Evolutionary conservation across 2,888 invertebrate species (phyloP), one percentile per base, ranked within the genome.

Genomic region (Cephalotes varians): DNA sequence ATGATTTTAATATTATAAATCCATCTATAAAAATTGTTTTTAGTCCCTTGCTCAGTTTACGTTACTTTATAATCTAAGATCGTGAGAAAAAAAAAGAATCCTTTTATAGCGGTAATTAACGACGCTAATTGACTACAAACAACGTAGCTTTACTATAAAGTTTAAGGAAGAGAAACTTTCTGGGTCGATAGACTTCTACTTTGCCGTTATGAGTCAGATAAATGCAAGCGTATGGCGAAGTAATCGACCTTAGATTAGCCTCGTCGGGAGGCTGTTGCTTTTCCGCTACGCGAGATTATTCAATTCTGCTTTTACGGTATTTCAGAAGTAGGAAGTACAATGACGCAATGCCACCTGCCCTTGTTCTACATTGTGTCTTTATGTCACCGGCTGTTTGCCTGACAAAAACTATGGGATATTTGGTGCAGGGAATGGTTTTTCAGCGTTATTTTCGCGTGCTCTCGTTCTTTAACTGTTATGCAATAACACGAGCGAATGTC

Each of bases 291-390:
- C 60, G 51, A 67, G 81, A 60, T 51, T 64, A 81, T 73, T 73
- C 40, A 80, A 85, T 85, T 72, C 28, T 67, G 37, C 71, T 44
- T 76, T 73, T 80, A 81, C 56, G 49, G 74, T 85, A 69, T 76
- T 77, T 62, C 51, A 34, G 73, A 81, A 79, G 79, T 72, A 79
- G 82, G 79, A 83, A 76, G 81, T 79, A 1, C 6, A 1, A 10
- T 88, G 74, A 62, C 79, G 85, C 76, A 86, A 86, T 54, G 34
- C 15, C 60, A 54, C 12, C 25, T 85, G 80, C 69, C 88, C 88
- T 88, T 85, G 88, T 86, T 86, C 88, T 69, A 86, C 44, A 88
- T 88, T 54, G 47, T 83, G 58, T 73, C 73, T 82, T 88, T 72
- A 64, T 81, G 47, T 67, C 62, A 62, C 6, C 18, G n/a, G 51